Evolutionary conservation across 1,140 invertebrate genomes (phyloP).

Genomic region (Stegodyphus mimosarum): DNA sequence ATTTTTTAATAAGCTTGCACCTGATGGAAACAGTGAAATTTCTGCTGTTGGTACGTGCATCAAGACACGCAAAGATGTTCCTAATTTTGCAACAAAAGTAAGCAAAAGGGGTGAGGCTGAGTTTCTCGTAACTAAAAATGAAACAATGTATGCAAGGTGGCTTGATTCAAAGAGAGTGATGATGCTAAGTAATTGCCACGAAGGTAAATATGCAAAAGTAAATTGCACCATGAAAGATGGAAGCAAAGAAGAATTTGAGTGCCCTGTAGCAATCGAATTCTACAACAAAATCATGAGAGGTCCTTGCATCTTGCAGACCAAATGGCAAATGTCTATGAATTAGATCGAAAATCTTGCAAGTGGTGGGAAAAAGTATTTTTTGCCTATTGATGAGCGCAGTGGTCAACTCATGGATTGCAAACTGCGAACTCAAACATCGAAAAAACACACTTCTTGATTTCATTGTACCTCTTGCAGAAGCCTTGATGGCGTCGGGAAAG

Average conservation of each 20-base stretch:
- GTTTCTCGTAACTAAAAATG: too few relatives aligned
- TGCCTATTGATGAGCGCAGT: too few relatives aligned
- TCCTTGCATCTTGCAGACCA: too few relatives aligned
- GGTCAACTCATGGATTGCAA: conserved; percentile 60
- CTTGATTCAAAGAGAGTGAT: conserved; percentile 63
- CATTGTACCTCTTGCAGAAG: conserved; percentile 61
- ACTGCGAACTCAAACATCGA: conserved; percentile 51
- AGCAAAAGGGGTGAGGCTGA: conserved; percentile 35
- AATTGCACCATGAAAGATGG: conserved; percentile 54
- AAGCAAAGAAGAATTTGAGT: conserved; percentile 33
- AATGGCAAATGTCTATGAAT: too few relatives aligned
- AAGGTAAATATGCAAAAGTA: conserved; percentile 38
- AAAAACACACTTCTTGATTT: conserved; percentile 56
- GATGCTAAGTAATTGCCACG: conserved; percentile 62
- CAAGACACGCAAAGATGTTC: conserved; percentile 60
- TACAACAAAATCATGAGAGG: too few relatives aligned
- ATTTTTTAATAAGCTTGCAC: conserved; percentile 4
- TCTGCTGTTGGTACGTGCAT: conserved; percentile 26
- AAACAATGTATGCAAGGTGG: conserved; percentile 55
- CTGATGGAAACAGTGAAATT: conserved; percentile 15
- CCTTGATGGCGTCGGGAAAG: conserved; percentile 52
- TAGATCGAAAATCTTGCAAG: too few relatives aligned
- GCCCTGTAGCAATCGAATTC: too few relatives aligned
- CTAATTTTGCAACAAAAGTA: conserved; percentile 40
- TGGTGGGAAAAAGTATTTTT: too few relatives aligned